Evolutionary conservation across 2,113 vertebrate species (phyloP).

Genomic region (Myotis davidii): DNA sequence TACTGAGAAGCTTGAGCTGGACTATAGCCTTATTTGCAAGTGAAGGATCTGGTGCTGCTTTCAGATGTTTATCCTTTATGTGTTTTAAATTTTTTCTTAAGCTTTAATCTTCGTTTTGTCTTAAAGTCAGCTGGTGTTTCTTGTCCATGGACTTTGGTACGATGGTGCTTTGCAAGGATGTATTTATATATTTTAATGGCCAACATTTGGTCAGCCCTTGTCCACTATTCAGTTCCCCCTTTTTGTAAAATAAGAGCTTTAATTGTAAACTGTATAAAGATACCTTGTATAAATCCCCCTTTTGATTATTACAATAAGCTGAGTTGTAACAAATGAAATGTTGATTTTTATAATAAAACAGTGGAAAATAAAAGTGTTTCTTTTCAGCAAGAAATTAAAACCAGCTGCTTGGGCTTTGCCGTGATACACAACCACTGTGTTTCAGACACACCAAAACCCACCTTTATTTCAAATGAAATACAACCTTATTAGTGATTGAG

Average conservation of each 20-base stretch:
- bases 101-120: constrained; percentile 88
- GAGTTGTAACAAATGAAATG: constrained; percentile 95
- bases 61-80: constrained; percentile 83
- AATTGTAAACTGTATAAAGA: constrained; percentile 92
- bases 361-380: constrained; percentile 83
- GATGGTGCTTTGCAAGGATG: constrained; percentile 92
- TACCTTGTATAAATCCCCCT: constrained; percentile 89
- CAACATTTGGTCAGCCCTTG: constrained; percentile 93
- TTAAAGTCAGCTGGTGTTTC: constrained; percentile 85
- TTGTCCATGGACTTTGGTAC: constrained; percentile 86
- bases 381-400: constrained; percentile 52
- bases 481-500: not conserved
- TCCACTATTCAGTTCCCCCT: constrained; percentile 84
- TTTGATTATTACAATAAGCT: constrained; percentile 92
- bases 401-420: not conserved
- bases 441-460: not conserved
- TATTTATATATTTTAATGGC: constrained; percentile 92
- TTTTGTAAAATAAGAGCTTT: constrained; percentile 93
- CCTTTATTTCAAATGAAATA: constrained; percentile 12
- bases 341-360: constrained; percentile 97
- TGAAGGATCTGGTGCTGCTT: constrained; percentile 90
- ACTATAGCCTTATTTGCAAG: constrained; percentile 83
- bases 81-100: constrained; percentile 79
- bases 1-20: constrained; percentile 76
- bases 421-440: not conserved